phyloP scores from a whole-genome alignment of 2,888 invertebrate genomes.

The Agriotes lineatus region DNA sequence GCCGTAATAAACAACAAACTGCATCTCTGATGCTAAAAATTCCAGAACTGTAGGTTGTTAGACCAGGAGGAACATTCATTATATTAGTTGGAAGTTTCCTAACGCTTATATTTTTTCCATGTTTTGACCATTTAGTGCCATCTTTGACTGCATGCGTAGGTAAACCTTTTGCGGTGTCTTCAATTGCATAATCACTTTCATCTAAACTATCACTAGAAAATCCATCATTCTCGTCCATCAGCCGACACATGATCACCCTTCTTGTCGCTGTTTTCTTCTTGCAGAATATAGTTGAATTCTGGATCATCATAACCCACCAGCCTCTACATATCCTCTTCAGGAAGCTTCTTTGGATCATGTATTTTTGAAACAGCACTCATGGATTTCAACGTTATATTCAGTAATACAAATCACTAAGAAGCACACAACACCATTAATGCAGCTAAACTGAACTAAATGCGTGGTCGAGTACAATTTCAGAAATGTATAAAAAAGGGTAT shows the following conservation, averaged over 20 bases:
- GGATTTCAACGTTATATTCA: too few species aligned
- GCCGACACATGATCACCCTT: conserved; percentile 6
- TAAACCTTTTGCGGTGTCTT: background rate
- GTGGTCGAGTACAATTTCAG: too few species aligned
- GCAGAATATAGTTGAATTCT: background rate
- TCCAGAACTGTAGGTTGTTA: too few species aligned
- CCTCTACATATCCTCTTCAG: conserved; percentile 19
- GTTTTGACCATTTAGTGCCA: conserved; percentile 24
- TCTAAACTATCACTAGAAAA: background rate
- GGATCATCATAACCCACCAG: background rate
- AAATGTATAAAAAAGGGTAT: too few species aligned
- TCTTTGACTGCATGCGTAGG: conserved; percentile 23
- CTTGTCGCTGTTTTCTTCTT: conserved; percentile 21
- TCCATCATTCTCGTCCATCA: conserved; percentile 9
- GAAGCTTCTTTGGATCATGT: conserved; percentile 18
- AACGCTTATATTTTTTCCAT: conserved; percentile 21
- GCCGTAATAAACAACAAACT: too few species aligned
- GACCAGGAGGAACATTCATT: background rate
- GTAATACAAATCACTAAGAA: too few species aligned
- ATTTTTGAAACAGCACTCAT: conserved; percentile 26
- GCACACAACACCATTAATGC: too few species aligned
- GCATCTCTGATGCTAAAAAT: too few species aligned
- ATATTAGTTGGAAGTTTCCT: conserved; percentile 11
- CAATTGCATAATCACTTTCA: background rate
- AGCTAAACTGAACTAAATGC: too few species aligned